phyloP scores from a whole-genome alignment of 2,797 vertebrate genomes.

The Melopsittacus undulatus region DNA sequence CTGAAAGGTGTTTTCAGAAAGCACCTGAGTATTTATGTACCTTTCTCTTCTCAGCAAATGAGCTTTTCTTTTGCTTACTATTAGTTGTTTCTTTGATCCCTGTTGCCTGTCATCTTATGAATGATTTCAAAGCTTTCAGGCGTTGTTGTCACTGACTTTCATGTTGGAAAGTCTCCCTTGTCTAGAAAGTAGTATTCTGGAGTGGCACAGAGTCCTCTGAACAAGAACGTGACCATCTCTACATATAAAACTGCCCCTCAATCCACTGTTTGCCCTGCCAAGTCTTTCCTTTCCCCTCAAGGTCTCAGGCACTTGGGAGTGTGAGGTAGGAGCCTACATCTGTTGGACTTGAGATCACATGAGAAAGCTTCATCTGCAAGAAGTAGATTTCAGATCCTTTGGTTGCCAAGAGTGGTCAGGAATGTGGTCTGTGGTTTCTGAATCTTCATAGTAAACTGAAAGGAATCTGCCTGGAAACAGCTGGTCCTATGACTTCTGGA shows the following conservation, averaged over 20 bases:
- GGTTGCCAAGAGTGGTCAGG: conserved; percentile 18
- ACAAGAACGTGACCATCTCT: neutral
- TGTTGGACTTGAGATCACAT: neutral
- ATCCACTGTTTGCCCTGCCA: neutral
- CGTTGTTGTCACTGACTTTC: neutral
- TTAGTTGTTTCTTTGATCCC: neutral
- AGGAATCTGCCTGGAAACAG: conserved; percentile 48
- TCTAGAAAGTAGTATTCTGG: neutral
- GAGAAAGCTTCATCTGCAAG: neutral
- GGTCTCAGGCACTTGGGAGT: neutral
- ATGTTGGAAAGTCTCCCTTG: neutral
- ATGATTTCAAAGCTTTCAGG: neutral
- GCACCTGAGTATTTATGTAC: neutral
- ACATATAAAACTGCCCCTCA: neutral
- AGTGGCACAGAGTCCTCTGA: neutral
- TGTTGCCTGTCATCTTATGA: neutral
- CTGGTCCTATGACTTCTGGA: neutral
- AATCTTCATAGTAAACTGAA: neutral
- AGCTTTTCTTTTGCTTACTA: neutral
- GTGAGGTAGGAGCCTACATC: conserved; percentile 20
- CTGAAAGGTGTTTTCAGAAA: neutral
- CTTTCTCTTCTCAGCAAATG: neutral
- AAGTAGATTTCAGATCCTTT: neutral
- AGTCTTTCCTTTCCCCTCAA: neutral
- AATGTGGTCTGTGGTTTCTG: conserved; percentile 55